Percentiles rank a stretch among this genome's conserved stretches.
These are phyloP conservation scores for Gasteruption jaculator DNA, from an alignment of 2,888 invertebrate genomes.

Conservation along the genomic window DNA sequence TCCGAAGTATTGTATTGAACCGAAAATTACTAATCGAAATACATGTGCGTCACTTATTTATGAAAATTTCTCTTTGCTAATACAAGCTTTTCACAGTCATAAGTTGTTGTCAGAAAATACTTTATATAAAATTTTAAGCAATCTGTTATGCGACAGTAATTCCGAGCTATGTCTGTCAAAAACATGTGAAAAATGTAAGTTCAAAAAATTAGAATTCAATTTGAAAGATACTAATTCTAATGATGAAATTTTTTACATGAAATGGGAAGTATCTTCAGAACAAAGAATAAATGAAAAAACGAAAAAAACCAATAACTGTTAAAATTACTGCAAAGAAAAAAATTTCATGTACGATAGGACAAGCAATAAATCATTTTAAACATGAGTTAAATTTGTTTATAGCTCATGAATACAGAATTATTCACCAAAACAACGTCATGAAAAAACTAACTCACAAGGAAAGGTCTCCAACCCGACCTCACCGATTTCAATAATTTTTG, in stretches of 20 bases:
- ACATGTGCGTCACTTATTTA: conserved; percentile 19
- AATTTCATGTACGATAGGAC: conserved; percentile 12
- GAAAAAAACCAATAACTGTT: conserved; percentile 16
- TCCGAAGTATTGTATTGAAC: not conserved
- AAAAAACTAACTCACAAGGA: conserved; percentile 10
- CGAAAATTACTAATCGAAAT: conserved; percentile 9
- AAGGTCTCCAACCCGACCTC: too few species aligned
- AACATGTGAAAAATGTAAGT: conserved; percentile 16
- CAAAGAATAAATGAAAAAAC: conserved; percentile 17
- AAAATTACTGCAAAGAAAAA: conserved; percentile 15
- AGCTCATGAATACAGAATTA: conserved; percentile 15
- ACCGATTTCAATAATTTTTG: too few species aligned
- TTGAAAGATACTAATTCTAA: conserved; percentile 5
- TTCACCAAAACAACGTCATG: conserved; percentile 12
- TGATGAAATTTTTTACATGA: conserved; percentile 14
- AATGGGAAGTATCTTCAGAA: conserved; percentile 16
- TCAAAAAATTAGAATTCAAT: conserved; percentile 12
- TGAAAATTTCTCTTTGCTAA: conserved; percentile 15
- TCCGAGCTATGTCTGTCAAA: conserved; percentile 16
- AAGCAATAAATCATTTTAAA: conserved; percentile 13
- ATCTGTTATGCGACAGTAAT: conserved; percentile 11
- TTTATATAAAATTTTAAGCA: conserved; percentile 12
- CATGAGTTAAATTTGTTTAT: conserved; percentile 11
- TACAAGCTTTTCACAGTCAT: conserved; percentile 12
- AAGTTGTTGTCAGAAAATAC: conserved; percentile 18